Evolutionary conservation across 2,888 invertebrate species (phyloP).

Genomic region (Epinotia ramella): DNA sequence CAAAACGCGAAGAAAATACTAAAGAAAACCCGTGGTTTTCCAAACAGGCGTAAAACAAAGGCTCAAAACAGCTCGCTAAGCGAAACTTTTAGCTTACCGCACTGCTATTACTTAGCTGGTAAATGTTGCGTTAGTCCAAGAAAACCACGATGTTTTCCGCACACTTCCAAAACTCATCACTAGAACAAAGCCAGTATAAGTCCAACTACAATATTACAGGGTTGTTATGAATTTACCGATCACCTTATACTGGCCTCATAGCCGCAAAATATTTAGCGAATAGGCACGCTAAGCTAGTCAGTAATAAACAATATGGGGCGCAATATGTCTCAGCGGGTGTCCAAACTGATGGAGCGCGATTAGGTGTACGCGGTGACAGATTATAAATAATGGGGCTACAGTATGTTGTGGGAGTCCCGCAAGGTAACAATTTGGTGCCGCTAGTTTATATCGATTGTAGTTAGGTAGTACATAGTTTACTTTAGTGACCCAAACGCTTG

Average conservation of each 20-base stretch:
- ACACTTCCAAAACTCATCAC: not conserved
- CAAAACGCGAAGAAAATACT: not conserved
- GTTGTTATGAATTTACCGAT: not conserved
- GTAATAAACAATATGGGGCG: conserved; percentile 27
- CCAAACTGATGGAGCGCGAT: conserved; percentile 17
- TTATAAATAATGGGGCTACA: conserved; percentile 39
- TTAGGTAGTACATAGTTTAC: not conserved
- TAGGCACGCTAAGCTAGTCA: conserved; percentile 11
- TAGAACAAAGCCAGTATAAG: not conserved
- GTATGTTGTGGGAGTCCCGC: not conserved
- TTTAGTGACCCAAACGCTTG: no score
- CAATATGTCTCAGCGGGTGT: conserved; percentile 40
- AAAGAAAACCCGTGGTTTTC: conserved; percentile 20
- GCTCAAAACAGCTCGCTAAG: conserved; percentile 16
- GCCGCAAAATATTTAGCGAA: not conserved
- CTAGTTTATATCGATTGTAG: not conserved
- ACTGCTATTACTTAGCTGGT: conserved; percentile 26
- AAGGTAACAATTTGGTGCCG: not conserved
- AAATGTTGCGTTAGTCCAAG: conserved; percentile 10
- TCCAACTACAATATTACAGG: not conserved
- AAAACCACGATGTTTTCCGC: not conserved
- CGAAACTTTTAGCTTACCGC: conserved; percentile 27
- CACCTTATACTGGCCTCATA: not conserved
- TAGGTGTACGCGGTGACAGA: conserved; percentile 36
- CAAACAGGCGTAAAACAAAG: conserved; percentile 23